Conservation (phyloP, 2,113 vertebrate genomes). For the Anolis carolinensis region DNA sequence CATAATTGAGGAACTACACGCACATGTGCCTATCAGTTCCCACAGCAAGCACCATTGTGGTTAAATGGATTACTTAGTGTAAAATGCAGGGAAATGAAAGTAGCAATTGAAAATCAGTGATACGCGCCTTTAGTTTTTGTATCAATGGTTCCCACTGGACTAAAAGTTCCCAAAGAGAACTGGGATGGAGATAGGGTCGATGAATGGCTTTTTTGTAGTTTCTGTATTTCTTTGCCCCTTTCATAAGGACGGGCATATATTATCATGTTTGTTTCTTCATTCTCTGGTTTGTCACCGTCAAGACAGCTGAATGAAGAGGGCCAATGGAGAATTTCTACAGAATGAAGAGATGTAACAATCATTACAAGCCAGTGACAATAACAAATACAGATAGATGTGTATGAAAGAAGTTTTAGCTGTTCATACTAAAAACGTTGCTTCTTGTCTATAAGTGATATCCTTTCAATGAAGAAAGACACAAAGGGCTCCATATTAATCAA, state of each 20-base stretch:
- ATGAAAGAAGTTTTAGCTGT: background rate
- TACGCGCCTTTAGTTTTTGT: conserved; percentile 22
- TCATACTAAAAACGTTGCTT: accelerated
- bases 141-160: conserved; percentile 43
- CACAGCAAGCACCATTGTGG: conserved; percentile 25
- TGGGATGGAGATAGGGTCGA: background rate
- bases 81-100: conserved; percentile 8
- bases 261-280: background rate
- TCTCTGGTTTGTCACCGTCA: conserved; percentile 15
- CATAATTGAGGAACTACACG: background rate
- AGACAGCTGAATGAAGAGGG: background rate
- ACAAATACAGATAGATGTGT: background rate
- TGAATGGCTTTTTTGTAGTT: background rate
- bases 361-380: background rate
- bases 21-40: background rate
- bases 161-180: background rate
- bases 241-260: background rate
- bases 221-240: conserved; percentile 7
- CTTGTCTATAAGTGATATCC: accelerated
- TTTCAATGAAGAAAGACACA: background rate
- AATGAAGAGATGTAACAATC: conserved; percentile 17
- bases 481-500: background rate
- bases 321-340: conserved; percentile 28
- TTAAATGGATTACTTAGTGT: background rate
- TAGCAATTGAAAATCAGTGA: background rate